Conservation (phyloP, 2,888 invertebrate species). For the Phania funesta region DNA sequence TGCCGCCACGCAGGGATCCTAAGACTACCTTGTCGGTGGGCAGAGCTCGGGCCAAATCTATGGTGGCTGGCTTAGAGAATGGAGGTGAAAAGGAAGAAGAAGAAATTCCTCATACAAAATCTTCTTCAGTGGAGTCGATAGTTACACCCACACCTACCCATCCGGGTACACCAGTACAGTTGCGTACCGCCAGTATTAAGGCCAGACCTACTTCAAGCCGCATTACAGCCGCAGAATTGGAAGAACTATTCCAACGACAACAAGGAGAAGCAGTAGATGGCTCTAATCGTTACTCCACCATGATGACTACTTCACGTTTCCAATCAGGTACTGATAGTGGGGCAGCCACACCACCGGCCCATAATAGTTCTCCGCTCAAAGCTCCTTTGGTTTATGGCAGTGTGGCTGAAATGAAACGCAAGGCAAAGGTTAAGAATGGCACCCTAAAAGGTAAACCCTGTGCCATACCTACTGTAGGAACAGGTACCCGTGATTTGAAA, state of each 20-base stretch:
- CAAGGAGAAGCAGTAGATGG: constrained; percentile 83
- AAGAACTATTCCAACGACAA: constrained; percentile 95
- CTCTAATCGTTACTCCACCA: constrained; percentile 80
- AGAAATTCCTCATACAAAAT: constrained; percentile 84
- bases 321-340: constrained; percentile 83
- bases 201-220: constrained; percentile 92
- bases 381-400: constrained; percentile 90
- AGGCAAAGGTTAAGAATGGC: constrained; percentile 80
- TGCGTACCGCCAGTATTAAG: constrained; percentile 94
- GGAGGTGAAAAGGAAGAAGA: constrained; percentile 87
- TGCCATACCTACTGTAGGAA: constrained; percentile 78
- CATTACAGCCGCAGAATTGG: constrained; percentile 94
- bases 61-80: constrained; percentile 91
- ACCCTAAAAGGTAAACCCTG: constrained; percentile 80
- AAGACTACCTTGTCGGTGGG: constrained; percentile 96
- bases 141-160: constrained; percentile 82
- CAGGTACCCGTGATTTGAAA: constrained; percentile 82
- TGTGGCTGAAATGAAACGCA: constrained; percentile 97
- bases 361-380: constrained; percentile 84
- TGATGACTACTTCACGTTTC: constrained; percentile 89
- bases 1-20: constrained; percentile 96
- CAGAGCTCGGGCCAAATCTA: constrained; percentile 93
- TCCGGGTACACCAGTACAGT: constrained; percentile 85
- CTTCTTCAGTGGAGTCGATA: constrained; percentile 91
- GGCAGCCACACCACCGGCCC: constrained; percentile 84